Evolutionary conservation across 2,113 vertebrate species (phyloP).

Genomic region (Penelope pileata): DNA sequence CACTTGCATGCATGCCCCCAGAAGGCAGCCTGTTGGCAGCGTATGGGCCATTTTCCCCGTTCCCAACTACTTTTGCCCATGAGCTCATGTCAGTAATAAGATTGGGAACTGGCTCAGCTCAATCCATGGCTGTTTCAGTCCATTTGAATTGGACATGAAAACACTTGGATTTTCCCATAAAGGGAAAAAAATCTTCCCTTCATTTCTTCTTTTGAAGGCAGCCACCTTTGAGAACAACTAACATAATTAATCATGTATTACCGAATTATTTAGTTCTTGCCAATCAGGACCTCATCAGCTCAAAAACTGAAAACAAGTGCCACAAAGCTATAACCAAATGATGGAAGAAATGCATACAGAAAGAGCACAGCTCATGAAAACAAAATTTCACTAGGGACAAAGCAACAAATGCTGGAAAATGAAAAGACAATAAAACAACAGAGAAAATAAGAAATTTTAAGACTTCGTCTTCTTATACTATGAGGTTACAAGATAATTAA

Average conservation of each 20-base stretch:
- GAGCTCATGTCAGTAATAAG: neutral
- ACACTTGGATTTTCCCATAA: neutral
- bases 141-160: neutral
- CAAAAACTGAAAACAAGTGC: neutral
- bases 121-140: neutral
- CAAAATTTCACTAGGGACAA: neutral
- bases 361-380: neutral
- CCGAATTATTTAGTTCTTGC: neutral
- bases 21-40: neutral
- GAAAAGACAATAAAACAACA: neutral
- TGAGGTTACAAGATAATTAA: neutral
- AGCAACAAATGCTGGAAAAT: neutral
- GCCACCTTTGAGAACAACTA: neutral
- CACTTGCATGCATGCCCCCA: fast-evolving
- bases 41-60: neutral
- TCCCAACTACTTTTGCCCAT: fast-evolving
- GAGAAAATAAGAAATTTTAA: neutral
- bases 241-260: neutral
- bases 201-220: neutral
- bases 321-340: neutral
- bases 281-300: neutral
- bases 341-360: neutral
- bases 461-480: neutral
- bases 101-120: neutral
- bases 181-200: neutral